Conservation (phyloP, 2,888 invertebrate genomes). For the Diabrotica balteata region DNA sequence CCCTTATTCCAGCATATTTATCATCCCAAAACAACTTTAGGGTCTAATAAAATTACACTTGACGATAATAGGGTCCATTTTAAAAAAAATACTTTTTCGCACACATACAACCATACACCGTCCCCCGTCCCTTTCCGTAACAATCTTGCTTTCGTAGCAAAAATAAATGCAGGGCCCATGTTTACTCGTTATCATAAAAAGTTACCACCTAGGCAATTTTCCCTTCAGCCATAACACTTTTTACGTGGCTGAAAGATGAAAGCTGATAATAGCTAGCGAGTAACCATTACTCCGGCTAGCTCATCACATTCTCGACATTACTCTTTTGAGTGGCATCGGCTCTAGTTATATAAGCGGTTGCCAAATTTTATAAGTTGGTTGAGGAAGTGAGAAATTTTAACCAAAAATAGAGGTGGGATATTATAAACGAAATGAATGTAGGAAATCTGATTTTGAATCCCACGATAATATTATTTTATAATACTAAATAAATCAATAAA, state of each 20-base stretch:
- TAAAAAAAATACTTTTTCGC: conserved; percentile 25
- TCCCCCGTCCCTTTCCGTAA: not conserved
- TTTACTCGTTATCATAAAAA: conserved; percentile 55
- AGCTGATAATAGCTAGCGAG: conserved; percentile 51
- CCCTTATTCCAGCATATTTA: not conserved
- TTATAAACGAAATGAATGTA: too few relatives aligned
- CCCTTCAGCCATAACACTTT: conserved; percentile 50
- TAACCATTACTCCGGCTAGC: conserved; percentile 51
- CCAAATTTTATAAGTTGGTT: not conserved
- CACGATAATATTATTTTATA: too few relatives aligned
- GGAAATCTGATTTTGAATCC: too few relatives aligned
- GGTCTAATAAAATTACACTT: conserved; percentile 28
- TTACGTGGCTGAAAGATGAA: conserved; percentile 53
- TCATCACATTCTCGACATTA: conserved; percentile 47
- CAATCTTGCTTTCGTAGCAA: conserved; percentile 29
- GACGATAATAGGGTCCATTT: conserved; percentile 21
- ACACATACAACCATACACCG: conserved; percentile 12
- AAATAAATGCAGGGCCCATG: conserved; percentile 42
- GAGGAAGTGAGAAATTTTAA: not conserved
- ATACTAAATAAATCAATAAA: too few relatives aligned
- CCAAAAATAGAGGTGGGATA: not conserved
- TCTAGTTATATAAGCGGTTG: not conserved
- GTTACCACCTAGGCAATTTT: conserved; percentile 56
- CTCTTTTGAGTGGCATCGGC: conserved; percentile 36
- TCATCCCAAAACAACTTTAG: not conserved